Evolutionary conservation across 1,140 invertebrate species (phyloP).

Genomic region (Drosophila leontia): DNA sequence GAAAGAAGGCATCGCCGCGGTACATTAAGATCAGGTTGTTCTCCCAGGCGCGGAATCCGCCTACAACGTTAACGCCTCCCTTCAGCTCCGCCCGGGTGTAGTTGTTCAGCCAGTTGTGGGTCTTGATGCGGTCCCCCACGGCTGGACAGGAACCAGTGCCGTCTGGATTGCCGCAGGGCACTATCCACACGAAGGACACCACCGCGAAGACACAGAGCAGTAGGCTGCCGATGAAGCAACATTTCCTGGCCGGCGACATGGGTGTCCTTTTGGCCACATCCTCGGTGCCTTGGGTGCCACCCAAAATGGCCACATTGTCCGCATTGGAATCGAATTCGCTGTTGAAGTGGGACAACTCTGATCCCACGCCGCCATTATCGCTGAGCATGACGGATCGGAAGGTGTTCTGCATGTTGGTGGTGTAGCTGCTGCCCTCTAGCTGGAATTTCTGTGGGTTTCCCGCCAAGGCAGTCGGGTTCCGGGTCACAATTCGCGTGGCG

Average conservation of each 20-base stretch:
- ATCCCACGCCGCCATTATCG: conserved; percentile 84
- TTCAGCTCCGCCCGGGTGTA: conserved; percentile 90
- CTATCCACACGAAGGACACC: conserved; percentile 90
- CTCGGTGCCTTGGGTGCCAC: conserved; percentile 37
- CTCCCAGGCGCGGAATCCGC: conserved; percentile 86
- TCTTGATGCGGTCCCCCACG: conserved; percentile 86
- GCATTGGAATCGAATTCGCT: conserved; percentile 76
- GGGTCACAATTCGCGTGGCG: conserved; percentile 46
- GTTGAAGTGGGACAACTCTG: conserved; percentile 77
- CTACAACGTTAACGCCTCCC: conserved; percentile 89
- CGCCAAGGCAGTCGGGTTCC: conserved; percentile 12
- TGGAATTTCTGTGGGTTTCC: conserved; percentile 46
- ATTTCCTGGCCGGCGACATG: conserved; percentile 88
- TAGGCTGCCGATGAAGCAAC: conserved; percentile 89
- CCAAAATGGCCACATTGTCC: conserved; percentile 82
- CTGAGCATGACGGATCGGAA: conserved; percentile 86
- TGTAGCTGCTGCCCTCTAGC: conserved; percentile 67
- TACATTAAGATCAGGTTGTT: conserved; percentile 90
- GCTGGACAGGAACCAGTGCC: conserved; percentile 87
- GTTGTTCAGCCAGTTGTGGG: conserved; percentile 89
- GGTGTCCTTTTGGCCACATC: conserved; percentile 76
- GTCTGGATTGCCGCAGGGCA: conserved; percentile 88
- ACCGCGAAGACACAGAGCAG: conserved; percentile 89
- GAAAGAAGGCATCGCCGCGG: conserved; percentile 87
- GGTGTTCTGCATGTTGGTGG: conserved; percentile 79